Conservation (phyloP, 2,113 vertebrate species). For the Engraulis encrasicolus region DNA sequence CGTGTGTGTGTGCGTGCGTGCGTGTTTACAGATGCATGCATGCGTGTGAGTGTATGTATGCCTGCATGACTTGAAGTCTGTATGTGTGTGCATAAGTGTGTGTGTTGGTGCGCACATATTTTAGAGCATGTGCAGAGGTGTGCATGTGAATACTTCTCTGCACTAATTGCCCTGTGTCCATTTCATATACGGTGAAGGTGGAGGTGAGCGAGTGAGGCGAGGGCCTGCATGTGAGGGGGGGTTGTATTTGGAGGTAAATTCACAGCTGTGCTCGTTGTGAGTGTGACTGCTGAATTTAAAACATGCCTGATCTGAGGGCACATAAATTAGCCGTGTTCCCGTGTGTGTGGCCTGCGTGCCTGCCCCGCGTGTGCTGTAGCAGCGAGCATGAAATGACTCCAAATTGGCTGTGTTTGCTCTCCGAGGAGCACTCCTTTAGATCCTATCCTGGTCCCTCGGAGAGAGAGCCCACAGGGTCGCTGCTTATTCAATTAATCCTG, state of each 20-base stretch:
- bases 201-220: neutral
- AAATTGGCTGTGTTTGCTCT: conserved; percentile 76
- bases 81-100: conserved; percentile 16
- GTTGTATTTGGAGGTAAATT: conserved; percentile 22
- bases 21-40: too few relatives aligned
- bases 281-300: conserved; percentile 56
- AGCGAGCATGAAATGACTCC: conserved; percentile 74
- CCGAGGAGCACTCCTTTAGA: conserved; percentile 69
- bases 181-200: conserved; percentile 31
- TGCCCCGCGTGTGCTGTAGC: conserved; percentile 61
- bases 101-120: neutral
- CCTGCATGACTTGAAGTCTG: neutral
- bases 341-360: conserved; percentile 59
- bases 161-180: conserved; percentile 45
- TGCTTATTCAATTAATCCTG: conserved; percentile 76
- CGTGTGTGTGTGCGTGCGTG: neutral
- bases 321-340: conserved; percentile 60
- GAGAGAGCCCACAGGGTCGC: conserved; percentile 71
- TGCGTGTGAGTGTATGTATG: conserved; percentile 19
- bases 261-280: conserved; percentile 67
- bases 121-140: neutral
- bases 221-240: too few relatives aligned
- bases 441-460: conserved; percentile 77
- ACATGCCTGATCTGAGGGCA: conserved; percentile 60
- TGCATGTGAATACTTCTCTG: conserved; percentile 38